phyloP scores from a whole-genome alignment of 1,140 invertebrate genomes.

The Adoxophyes honmai region DNA sequence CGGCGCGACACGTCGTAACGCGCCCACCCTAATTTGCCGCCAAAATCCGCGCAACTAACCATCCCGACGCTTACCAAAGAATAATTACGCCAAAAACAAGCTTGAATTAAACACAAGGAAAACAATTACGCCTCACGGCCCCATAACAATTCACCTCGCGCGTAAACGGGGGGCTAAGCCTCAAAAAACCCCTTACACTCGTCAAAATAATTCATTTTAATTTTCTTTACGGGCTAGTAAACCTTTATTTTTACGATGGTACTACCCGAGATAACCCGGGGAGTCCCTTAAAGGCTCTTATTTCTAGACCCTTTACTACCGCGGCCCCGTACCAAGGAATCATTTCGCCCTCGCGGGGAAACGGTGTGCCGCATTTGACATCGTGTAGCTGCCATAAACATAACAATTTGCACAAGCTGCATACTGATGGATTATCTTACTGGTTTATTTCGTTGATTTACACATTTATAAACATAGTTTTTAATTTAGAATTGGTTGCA shows the following conservation, averaged over 20 bases:
- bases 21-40: not conserved
- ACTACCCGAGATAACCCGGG: conserved; percentile 63
- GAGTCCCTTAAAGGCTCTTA: conserved; percentile 65
- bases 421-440: not conserved
- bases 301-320: conserved; percentile 38
- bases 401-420: not conserved
- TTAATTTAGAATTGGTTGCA: conserved; percentile 6
- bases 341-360: not conserved
- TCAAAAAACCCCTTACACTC: conserved; percentile 55
- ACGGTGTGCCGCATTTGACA: not conserved
- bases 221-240: conserved; percentile 74
- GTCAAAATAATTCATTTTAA: conserved; percentile 78
- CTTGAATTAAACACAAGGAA: conserved; percentile 54
- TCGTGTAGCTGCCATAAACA: not conserved
- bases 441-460: too few species aligned
- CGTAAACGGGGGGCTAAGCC: conserved; percentile 39
- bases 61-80: conserved; percentile 2
- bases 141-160: conserved; percentile 58
- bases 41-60: conserved; percentile 20
- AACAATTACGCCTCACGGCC: conserved; percentile 61
- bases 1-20: not conserved
- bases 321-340: conserved; percentile 19
- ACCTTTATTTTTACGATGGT: conserved; percentile 72
- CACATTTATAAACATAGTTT: too few species aligned
- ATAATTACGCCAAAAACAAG: conserved; percentile 37